Evolutionary conservation across 2,797 vertebrate genomes (phyloP).

Genomic region (Sebastes hopkinsi): DNA sequence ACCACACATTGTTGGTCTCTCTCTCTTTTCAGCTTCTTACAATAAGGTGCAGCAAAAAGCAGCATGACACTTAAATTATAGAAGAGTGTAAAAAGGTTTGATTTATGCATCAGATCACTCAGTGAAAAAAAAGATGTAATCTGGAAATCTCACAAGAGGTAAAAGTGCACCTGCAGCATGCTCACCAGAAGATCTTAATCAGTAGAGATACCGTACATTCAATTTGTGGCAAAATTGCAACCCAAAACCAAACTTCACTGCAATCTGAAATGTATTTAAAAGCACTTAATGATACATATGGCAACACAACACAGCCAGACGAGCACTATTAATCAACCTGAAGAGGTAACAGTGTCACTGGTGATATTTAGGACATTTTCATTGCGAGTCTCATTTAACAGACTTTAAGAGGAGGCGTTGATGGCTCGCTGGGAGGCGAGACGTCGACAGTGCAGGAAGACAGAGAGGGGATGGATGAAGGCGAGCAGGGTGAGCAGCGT

Average conservation of each 20-base stretch:
- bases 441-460: slow-evolving; percentile 80
- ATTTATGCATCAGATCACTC: no score
- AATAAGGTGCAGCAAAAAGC: no score
- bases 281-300: not conserved
- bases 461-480: slow-evolving; percentile 84
- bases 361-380: not conserved
- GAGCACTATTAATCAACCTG: not conserved
- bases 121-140: not conserved
- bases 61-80: no score
- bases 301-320: not conserved
- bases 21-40: no score
- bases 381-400: not conserved
- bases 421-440: slow-evolving; percentile 42
- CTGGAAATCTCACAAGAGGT: not conserved
- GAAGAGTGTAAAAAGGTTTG: no score
- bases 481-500: slow-evolving; percentile 82
- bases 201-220: no score
- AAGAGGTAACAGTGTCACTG: not conserved
- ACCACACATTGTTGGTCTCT: no score
- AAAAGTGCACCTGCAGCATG: no score
- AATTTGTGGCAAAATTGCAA: no score
- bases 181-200: no score
- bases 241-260: not conserved
- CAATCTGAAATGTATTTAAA: not conserved
- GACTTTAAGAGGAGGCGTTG: slow-evolving; percentile 17